Evolutionary conservation across 2,797 vertebrate genomes (phyloP), one percentile per base, ranked within the genome.

Genomic region (Pseudopleuronectes americanus): DNA sequence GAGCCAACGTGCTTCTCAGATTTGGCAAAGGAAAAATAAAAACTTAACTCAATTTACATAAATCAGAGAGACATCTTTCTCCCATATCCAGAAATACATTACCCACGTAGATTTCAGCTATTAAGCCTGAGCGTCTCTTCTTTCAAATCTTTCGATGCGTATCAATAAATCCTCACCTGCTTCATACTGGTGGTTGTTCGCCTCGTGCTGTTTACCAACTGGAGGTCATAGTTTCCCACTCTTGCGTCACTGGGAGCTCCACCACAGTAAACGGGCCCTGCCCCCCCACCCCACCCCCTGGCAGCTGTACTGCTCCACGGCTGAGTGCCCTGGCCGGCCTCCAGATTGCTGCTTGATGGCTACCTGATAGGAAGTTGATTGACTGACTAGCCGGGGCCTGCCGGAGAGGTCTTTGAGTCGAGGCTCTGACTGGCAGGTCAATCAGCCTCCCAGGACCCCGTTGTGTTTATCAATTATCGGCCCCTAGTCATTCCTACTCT

Each of bases 351-450:
- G 59, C 64, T 85, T 90, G 90, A 93, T 91, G 85, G 84, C 85
- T 75, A 81, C 70, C 81, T 94, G 93, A 94, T 93, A 89, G 88
- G 81, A 88, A 83, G 79, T 78, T 94, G 93, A 94, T 94, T 94
- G 92, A 92, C 87, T 91, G 91, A 91, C 91, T 89, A 63, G 77
- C 83, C 19, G 61, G 77, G 68, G 71, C 79, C 80, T n/a, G 74
- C 86, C 75, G 65, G 77, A 84, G 84, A 90, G 79, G 79, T 75
- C 71, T 73, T 69, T 76, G 75, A 90, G 87, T 74, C 61, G 55
- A 80, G 72, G 60, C 78, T 72, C 70, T 90, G 91, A 93, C 89
- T 93, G 93, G 87, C 93, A 91, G 93, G 90, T 94, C 93, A 93
- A 94, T 94, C 91, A 92, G 84, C 72, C 79, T 74, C 72, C 66